Percentiles rank a stretch among this genome's conserved stretches.
phyloP scores from a whole-genome alignment of 2,797 vertebrate genomes.

The Alosa sapidissima region DNA sequence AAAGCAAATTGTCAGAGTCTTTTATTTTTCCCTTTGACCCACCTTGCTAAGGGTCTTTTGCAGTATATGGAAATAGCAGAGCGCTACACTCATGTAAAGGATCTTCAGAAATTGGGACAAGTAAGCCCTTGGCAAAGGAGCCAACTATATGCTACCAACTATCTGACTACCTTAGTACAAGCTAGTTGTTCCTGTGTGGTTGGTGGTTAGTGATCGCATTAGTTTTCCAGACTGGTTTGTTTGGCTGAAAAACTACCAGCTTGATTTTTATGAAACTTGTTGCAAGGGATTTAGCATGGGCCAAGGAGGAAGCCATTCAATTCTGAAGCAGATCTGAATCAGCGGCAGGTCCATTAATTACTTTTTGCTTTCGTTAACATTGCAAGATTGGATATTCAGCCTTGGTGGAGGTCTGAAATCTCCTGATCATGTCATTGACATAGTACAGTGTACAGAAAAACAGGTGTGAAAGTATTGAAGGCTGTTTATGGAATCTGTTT shows the following conservation, averaged over 20 bases:
- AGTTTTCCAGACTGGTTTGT: too few species aligned
- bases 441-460: background rate
- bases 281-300: too few species aligned
- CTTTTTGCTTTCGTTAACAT: too few species aligned
- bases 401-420: too few species aligned
- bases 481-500: background rate
- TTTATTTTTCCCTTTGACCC: constrained; percentile 25
- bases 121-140: background rate
- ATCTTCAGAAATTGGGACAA: constrained; percentile 12
- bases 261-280: too few species aligned
- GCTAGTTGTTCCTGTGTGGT: background rate
- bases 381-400: too few species aligned
- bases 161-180: background rate
- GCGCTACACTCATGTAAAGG: background rate
- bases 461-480: background rate
- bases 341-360: too few species aligned
- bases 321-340: too few species aligned
- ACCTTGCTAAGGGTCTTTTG: constrained; percentile 21
- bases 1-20: constrained; percentile 3
- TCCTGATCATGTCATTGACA: background rate
- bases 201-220: background rate
- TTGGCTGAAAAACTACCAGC: too few species aligned
- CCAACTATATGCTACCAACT: too few species aligned
- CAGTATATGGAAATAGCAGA: constrained; percentile 10
- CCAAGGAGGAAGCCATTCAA: too few species aligned